These are phyloP conservation scores for Drosophila anomalata DNA, from an alignment of 2,888 invertebrate genomes.

Conservation along the genomic window DNA sequence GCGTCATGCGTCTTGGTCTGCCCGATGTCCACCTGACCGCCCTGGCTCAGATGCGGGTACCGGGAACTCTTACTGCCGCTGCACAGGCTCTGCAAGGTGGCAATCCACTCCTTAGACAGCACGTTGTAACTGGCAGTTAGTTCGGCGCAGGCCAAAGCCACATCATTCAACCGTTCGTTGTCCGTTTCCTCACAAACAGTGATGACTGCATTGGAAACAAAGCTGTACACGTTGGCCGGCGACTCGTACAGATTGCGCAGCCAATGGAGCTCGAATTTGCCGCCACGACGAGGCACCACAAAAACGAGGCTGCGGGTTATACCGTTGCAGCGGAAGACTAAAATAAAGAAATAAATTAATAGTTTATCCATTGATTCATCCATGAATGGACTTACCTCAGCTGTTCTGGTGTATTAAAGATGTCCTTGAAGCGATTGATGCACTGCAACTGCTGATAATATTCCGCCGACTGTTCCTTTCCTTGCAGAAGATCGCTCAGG, in stretches of 20 bases:
- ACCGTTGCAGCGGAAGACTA: conserved; percentile 87
- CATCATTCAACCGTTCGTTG: conserved; percentile 95
- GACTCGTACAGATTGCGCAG: conserved; percentile 94
- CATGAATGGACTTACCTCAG: conserved; percentile 60
- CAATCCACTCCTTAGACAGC: conserved; percentile 97
- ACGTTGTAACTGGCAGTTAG: conserved; percentile 97
- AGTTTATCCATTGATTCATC: neutral
- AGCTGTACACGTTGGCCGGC: conserved; percentile 95
- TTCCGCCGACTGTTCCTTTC: conserved; percentile 91
- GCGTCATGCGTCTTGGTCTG: conserved; percentile 97
- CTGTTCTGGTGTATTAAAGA: conserved; percentile 88
- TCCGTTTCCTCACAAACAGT: conserved; percentile 95
- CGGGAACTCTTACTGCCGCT: conserved; percentile 92
- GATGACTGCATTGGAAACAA: conserved; percentile 97
- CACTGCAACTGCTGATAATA: conserved; percentile 91
- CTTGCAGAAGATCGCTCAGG: conserved; percentile 94
- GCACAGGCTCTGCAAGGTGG: conserved; percentile 96
- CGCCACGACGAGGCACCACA: conserved; percentile 91
- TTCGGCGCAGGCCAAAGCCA: conserved; percentile 98
- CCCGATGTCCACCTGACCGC: conserved; percentile 94
- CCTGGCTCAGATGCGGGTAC: conserved; percentile 94
- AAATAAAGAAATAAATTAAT: neutral
- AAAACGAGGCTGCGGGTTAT: conserved; percentile 95
- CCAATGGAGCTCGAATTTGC: conserved; percentile 92
- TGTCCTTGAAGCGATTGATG: conserved; percentile 94